A percentile compares a stretch with the other conserved stretches of the same genome.
phyloP scores from a whole-genome alignment of 2,113 vertebrate genomes.

The Trematomus loennbergii region DNA sequence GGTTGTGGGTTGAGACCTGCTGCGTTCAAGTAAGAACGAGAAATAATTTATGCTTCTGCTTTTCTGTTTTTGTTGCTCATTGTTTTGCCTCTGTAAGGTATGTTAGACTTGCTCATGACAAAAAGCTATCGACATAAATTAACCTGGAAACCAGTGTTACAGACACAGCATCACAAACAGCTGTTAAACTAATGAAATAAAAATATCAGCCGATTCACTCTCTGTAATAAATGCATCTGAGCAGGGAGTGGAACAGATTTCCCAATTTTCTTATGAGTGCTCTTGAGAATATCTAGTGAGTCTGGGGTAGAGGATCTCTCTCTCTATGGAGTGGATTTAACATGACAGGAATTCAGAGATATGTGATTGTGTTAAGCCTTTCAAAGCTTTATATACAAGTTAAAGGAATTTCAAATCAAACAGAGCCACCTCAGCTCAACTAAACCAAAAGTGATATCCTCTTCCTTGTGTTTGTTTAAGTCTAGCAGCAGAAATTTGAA shows the following conservation, averaged over 20 bases:
- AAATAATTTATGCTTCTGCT: not conserved
- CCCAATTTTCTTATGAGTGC: conserved; percentile 36
- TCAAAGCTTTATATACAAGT: conserved; percentile 62
- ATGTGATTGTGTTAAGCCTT: conserved; percentile 53
- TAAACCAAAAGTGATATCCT: conserved; percentile 32
- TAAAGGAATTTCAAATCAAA: conserved; percentile 59
- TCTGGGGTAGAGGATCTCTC: conserved; percentile 30
- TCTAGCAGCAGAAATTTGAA: conserved; percentile 39
- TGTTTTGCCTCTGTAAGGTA: not conserved
- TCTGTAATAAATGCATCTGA: conserved; percentile 29
- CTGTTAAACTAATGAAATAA: conserved; percentile 30
- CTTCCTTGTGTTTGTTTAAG: conserved; percentile 34
- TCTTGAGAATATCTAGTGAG: conserved; percentile 58
- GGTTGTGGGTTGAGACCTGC: not conserved
- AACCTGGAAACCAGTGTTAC: conserved; percentile 8
- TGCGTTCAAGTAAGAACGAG: not conserved
- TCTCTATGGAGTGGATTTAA: conserved; percentile 58
- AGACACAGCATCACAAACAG: not conserved
- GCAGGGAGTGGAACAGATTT: conserved; percentile 32
- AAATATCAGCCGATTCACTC: conserved; percentile 35
- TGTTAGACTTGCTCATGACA: not conserved
- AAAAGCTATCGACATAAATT: conserved; percentile 6
- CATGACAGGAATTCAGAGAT: conserved; percentile 62
- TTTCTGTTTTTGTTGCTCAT: not conserved
- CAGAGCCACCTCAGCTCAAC: conserved; percentile 23